A percentile compares a stretch with the other conserved stretches of the same genome.
Conservation (phyloP, 1,140 invertebrate genomes). For the Metaphire vulgaris region DNA sequence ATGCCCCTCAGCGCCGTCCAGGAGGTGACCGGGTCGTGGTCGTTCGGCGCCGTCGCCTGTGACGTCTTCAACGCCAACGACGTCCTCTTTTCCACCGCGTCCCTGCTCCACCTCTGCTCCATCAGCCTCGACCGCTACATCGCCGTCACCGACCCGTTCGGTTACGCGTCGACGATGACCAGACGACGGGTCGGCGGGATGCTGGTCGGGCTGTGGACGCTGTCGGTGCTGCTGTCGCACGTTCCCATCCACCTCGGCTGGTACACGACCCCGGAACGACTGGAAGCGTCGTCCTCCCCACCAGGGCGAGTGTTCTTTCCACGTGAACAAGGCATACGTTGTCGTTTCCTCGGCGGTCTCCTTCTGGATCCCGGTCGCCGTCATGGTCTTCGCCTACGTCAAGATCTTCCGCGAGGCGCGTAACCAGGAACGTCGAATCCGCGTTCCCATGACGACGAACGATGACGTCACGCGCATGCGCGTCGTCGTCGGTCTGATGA, state of each 20-base stretch:
- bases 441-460: no score
- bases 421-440: slow-evolving; percentile 60
- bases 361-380: slow-evolving; percentile 91
- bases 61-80: no score
- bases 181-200: slow-evolving; percentile 43
- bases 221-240: slow-evolving; percentile 50
- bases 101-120: no score
- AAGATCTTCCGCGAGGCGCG: slow-evolving; percentile 81
- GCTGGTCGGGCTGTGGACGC: slow-evolving; percentile 46
- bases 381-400: slow-evolving; percentile 84
- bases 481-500: no score
- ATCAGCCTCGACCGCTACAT: no score
- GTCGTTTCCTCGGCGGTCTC: slow-evolving; percentile 86
- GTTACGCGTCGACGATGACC: slow-evolving; percentile 49
- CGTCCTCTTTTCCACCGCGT: no score
- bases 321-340: slow-evolving; percentile 81
- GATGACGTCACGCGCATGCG: no score
- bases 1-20: no score
- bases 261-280: slow-evolving; percentile 43
- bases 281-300: no score
- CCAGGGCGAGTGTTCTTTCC: slow-evolving; percentile 55
- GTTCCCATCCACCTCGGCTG: slow-evolving; percentile 51
- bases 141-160: slow-evolving; percentile 50
- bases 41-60: no score
- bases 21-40: no score